Evolutionary conservation across 1,140 invertebrate species (phyloP).

Genomic region (Drosophila lini): DNA sequence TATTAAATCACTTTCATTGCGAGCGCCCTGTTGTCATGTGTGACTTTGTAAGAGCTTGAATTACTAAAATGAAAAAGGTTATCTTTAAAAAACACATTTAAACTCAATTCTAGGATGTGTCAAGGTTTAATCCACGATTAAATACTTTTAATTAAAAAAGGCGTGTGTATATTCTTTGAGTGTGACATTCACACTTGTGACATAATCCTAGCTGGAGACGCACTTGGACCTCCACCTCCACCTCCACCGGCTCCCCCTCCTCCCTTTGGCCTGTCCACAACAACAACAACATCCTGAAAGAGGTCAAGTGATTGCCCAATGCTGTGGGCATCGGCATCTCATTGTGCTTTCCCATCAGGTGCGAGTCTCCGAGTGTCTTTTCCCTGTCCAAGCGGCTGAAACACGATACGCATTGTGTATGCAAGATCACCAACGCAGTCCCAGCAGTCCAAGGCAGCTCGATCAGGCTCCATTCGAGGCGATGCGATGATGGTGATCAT

Average conservation of each 20-base stretch:
- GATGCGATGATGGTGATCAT: constrained; percentile 25
- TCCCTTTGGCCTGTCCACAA: neutral
- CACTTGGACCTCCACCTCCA: constrained; percentile 70
- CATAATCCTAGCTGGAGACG: constrained; percentile 43
- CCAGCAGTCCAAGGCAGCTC: constrained; percentile 22
- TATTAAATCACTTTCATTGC: too few species aligned
- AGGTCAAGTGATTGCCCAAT: constrained; percentile 80
- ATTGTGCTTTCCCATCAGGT: constrained; percentile 83
- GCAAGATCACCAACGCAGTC: constrained; percentile 64
- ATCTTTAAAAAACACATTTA: too few species aligned
- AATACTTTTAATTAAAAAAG: too few species aligned
- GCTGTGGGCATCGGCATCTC: constrained; percentile 56
- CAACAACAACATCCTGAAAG: constrained; percentile 80
- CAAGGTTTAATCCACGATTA: neutral
- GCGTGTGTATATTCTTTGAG: neutral
- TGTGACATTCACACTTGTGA: constrained; percentile 32
- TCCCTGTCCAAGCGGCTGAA: constrained; percentile 45
- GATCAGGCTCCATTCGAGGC: constrained; percentile 6
- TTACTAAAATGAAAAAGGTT: too few species aligned
- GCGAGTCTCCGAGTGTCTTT: constrained; percentile 36
- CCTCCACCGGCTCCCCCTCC: constrained; percentile 2
- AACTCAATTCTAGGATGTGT: too few species aligned
- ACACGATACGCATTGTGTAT: constrained; percentile 81
- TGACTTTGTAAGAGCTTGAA: too few species aligned
- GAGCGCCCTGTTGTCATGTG: too few species aligned